Base-by-base conservation (phyloP, 2,797 vertebrate genomes). In the Spheniscus humboldti region DNA sequence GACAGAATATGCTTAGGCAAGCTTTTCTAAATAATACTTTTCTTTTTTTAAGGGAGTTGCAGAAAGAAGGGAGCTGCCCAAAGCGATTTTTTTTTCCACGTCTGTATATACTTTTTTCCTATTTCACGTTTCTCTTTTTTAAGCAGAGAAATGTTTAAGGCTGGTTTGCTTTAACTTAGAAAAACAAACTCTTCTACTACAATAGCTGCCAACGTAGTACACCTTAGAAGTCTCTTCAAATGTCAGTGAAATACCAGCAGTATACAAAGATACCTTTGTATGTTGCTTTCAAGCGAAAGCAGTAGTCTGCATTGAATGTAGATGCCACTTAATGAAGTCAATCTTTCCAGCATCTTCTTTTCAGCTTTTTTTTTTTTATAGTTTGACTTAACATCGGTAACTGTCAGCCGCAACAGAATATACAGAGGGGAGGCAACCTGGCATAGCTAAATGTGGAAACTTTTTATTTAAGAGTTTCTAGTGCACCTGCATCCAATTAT, bases 251-350 rank as follows among this genome's bases (percentile, higher is more conserved):
- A 90, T 57, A 62, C 25, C 85, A 83, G 82, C 66, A 86, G 60
- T 5, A n/a, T 1, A 33, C 48, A 64, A 23, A 77, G 62, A 78
- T 10, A 25, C 12, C 57, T 95, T 69, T 66, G 53, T 37, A 52
- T 13, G 45, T 2, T 48, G 62, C 76, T 96, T 88, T 86, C 68
- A 83, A 59, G 59, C 5, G 5, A 67, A 76, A 79, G 18, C 48
- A 53, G 50, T 20, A 41, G 41, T 45, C 60, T 52, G 35, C 4
- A 15, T 55, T 39, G 66, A 73, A 72, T 52, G 67, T 39, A 81
- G 88, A 45, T 87, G 82, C 43, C 88, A 67, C 81, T 90, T 95
- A 94, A 91, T 88, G 79, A 78, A 94, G 48, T 30, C 85, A 91
- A 10, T 66, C 68, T 76, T 77, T 33, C 31, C 75, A 80, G 50